Base-by-base conservation (phyloP, 2,888 invertebrate species). In the Nomada flava region DNA sequence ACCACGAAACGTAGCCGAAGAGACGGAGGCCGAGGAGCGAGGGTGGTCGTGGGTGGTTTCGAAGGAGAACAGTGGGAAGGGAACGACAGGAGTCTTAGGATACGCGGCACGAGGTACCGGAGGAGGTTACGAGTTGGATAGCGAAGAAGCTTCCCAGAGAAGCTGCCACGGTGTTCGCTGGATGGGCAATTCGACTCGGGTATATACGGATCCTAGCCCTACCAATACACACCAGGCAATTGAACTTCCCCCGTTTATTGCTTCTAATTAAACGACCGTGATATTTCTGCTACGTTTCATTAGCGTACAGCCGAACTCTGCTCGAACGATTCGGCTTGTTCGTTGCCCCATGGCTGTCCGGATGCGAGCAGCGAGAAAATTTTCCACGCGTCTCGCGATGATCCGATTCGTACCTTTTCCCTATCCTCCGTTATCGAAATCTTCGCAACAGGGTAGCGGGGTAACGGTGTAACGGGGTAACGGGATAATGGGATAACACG, bases 241-340 rank as follows among this genome's bases (percentile, higher is more conserved):
- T 92, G 91, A 92, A 92, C 92, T 92, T 89, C 90, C 90, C 91
- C 89, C 92, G 91, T 92, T 92, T 92, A 92, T 92, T 91, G 92
- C 92, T 89, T 91, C 92, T 92, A 92, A 93, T 93, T 92, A 93
- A 93, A 92, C 90, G 91, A 91, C 91, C 90, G 85, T 92, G 91
- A 93, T 92, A 92, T 92, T 92, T 93, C 91, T 91, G 88, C 90
- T 90, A 91, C 91, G 91, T 93, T 93, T 92, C 92, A 91, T 92
- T 92, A 92, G 90, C 90, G 90, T 89, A 85, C 85, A 88, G 88
- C 86, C 87, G 87, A 91, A 89, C 86, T 81, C 86, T 57, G 76
- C 87, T 86, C 83, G 76, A 82, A 86, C 86, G 86, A 81, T 20
- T 90, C 74, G 85, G 47, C 0, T 13, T 13, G 47, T 47, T 13